Evolutionary conservation across 1,140 invertebrate species (phyloP).

Genomic region (Chymomyza costata): DNA sequence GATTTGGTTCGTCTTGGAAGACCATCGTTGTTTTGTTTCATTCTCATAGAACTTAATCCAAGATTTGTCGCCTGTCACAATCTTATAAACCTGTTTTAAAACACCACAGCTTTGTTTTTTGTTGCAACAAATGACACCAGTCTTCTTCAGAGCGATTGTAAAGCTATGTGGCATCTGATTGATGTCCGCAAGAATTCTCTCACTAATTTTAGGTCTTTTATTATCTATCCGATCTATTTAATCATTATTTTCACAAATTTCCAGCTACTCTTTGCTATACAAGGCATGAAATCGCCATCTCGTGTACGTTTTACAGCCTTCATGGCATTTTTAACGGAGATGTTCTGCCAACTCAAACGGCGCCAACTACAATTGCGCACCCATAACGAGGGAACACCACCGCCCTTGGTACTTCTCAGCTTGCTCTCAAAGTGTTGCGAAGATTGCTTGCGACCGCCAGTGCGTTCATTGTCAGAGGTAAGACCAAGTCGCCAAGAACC

Average conservation of each 20-base stretch:
- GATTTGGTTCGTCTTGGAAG: too few relatives aligned
- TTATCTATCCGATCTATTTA: background rate
- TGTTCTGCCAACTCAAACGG: slow-evolving; percentile 89
- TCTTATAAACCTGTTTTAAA: too few relatives aligned
- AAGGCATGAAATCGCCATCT: slow-evolving; percentile 72
- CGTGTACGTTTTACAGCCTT: slow-evolving; percentile 86
- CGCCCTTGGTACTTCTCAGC: slow-evolving; percentile 84
- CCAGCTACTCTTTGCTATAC: slow-evolving; percentile 66
- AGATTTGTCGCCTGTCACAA: too few relatives aligned
- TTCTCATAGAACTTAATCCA: too few relatives aligned
- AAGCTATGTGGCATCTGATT: too few relatives aligned
- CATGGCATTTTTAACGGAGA: slow-evolving; percentile 91
- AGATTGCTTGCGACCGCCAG: slow-evolving; percentile 86
- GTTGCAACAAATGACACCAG: background rate
- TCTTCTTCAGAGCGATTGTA: too few relatives aligned
- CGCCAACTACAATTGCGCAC: slow-evolving; percentile 83
- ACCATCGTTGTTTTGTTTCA: too few relatives aligned
- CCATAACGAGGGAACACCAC: slow-evolving; percentile 82
- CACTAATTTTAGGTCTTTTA: too few relatives aligned
- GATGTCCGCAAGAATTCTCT: too few relatives aligned
- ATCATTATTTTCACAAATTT: background rate
- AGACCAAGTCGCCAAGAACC: background rate
- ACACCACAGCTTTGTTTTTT: too few relatives aligned
- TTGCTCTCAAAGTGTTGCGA: slow-evolving; percentile 89
- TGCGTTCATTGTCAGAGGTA: slow-evolving; percentile 86